A percentile compares a stretch with the other conserved stretches of the same genome.
phyloP scores from a whole-genome alignment of 2,888 invertebrate species.

The Rhamphomyia laevipes region DNA sequence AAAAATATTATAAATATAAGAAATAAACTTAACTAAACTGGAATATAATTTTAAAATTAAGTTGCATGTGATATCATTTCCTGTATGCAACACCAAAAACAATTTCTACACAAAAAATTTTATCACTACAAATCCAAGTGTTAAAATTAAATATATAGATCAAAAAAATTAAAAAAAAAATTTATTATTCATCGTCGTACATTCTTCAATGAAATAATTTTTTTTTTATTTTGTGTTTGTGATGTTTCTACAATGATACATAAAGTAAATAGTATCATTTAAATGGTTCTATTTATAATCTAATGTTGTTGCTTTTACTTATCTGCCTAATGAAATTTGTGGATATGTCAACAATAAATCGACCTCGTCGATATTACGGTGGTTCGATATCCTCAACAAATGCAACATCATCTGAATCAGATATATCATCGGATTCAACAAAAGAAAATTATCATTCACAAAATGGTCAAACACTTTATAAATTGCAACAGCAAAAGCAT shows the following conservation, averaged over 20 bases:
- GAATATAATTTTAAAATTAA: too few species aligned
- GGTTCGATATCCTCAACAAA: not conserved
- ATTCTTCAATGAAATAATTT: too few species aligned
- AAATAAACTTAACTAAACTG: too few species aligned
- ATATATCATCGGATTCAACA: not conserved
- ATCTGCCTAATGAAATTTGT: constrained; percentile 37
- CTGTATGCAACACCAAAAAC: too few species aligned
- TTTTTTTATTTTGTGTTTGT: too few species aligned
- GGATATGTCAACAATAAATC: constrained; percentile 34
- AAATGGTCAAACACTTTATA: not conserved
- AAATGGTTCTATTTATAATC: constrained; percentile 23
- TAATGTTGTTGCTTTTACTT: constrained; percentile 37
- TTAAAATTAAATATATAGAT: too few species aligned
- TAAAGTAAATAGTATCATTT: constrained; percentile 8
- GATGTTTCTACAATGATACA: not conserved
- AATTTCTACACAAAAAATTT: too few species aligned
- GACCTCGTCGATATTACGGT: constrained; percentile 14
- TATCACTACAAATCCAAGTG: too few species aligned
- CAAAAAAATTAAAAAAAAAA: too few species aligned
- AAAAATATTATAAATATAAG: too few species aligned
- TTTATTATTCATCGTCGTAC: too few species aligned
- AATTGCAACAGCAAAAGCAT: not conserved
- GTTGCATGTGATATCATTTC: too few species aligned
- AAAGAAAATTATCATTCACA: not conserved
- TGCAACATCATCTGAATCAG: not conserved